A percentile compares a stretch with the other conserved stretches of the same genome.
These are phyloP conservation scores for Echinometra lucunter DNA, from an alignment of 53 echinoderm and acorn worm species.

Conservation along the genomic window DNA sequence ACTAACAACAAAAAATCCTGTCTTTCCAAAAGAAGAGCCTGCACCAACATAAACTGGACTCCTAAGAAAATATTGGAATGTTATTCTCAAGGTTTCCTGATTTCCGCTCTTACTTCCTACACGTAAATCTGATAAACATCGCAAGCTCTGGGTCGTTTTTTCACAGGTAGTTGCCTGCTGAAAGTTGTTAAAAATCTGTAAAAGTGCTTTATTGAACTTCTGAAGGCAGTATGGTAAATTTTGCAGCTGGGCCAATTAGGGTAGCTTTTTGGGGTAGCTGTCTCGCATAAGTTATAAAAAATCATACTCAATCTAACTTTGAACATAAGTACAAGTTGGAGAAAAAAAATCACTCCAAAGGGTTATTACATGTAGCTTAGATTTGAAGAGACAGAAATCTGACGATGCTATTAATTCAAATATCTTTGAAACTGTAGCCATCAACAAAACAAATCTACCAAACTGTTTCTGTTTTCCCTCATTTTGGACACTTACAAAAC, in stretches of 20 bases:
- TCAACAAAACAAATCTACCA: no score
- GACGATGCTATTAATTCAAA: no score
- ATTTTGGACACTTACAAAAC: neutral
- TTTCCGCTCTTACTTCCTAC: conserved; percentile 32
- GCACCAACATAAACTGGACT: neutral
- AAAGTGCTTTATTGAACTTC: neutral
- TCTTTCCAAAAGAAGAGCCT: neutral
- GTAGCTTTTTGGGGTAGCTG: neutral
- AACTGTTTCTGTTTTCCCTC: no score
- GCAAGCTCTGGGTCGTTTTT: neutral
- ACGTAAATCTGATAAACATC: conserved; percentile 22
- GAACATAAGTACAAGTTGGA: no score
- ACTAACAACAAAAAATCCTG: conserved; percentile 3
- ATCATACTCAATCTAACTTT: no score
- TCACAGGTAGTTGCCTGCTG: neutral
- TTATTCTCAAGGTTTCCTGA: conserved; percentile 35
- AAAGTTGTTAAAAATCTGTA: no score
- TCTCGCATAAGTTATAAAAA: neutral
- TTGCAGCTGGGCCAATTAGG: neutral
- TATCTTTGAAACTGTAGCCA: no score
- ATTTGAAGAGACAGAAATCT: no score
- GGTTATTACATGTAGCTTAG: no score
- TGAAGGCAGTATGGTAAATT: neutral
- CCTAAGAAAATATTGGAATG: conserved; percentile 16
- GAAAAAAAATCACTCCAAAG: no score